Evolutionary conservation across 37 sponge, comb jelly and placozoan genomes (phyloP), one percentile per base, ranked within the genome.

Genomic region (Corticium candelabrum): DNA sequence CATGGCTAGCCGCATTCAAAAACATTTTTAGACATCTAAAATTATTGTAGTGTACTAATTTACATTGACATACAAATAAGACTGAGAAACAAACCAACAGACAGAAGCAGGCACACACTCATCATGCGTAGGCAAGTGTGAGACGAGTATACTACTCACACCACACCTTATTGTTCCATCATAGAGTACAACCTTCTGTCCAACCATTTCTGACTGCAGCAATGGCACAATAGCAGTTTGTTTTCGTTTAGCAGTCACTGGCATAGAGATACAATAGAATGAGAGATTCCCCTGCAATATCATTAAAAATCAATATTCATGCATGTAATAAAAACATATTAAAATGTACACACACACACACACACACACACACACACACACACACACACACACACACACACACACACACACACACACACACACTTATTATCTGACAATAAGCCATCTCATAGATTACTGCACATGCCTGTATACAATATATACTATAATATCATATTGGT

Each of bases 201-300:
- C 90, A 68, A 85, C 79, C 3, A 93, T 79, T 43, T 87, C 74
- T 11, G 84, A 77, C 35, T 87, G 85, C 67, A 93, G 83, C 41
- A 93, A 80, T 0, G 94, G 90, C 21, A 93, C 94, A 38, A 93
- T 85, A 62, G 94, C 94, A 40, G 89, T 87, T 77, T 93, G 94
- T 79, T 93, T 93, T 31, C 94, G 70, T 77, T 93, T 83, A n/a
- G 90, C 94, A 2, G 87, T 93, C 32, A 93, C 94, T 11, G 50
- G 62, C 34, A 80, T 80, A n/a, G 67, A 57, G 41, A 93, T 93
- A 32, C 78, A 90, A 35, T 93, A 93, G 81, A 77, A 93, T 27
- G 94, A 93, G 35, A 93, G 86, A 68, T 87, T 85, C 77, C 90
- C 86, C 74, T 87, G 84, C 3, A 87, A 83, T 21, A 89, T 82